Conservation (phyloP, 2,888 invertebrate genomes). For the Athalia circularis region DNA sequence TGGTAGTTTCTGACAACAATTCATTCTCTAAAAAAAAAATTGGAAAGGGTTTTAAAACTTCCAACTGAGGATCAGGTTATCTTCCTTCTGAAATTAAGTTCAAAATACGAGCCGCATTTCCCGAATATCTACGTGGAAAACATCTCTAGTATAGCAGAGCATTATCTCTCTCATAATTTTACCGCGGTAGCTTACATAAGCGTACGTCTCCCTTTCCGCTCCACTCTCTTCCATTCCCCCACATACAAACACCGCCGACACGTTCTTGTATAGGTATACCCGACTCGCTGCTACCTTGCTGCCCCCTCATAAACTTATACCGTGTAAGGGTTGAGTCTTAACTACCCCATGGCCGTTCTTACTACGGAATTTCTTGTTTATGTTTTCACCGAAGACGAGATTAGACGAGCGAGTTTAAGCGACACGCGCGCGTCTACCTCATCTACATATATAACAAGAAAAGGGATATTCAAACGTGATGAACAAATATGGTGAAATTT, state of each 20-base stretch:
- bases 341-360: conserved; percentile 30
- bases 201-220: conserved; percentile 57
- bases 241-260: background rate
- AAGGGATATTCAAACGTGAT: too few relatives aligned
- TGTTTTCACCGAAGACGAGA: conserved; percentile 27
- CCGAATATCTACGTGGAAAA: conserved; percentile 52
- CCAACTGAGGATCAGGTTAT: conserved; percentile 18
- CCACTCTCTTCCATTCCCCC: conserved; percentile 47
- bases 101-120: conserved; percentile 55
- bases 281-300: background rate
- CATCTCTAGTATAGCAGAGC: conserved; percentile 53
- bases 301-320: conserved; percentile 34
- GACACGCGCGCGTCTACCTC: conserved; percentile 1
- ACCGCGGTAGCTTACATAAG: conserved; percentile 63
- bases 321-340: conserved; percentile 40
- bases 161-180: conserved; percentile 68
- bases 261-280: background rate
- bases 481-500: too few relatives aligned
- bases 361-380: conserved; percentile 28
- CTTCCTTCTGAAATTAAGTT: conserved; percentile 33
- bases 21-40: conserved; percentile 16
- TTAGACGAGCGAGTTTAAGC: conserved; percentile 14
- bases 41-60: conserved; percentile 2
- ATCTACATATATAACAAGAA: background rate
- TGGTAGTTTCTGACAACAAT: too few relatives aligned